Percentiles rank a stretch among this genome's conserved stretches.
phyloP scores from a whole-genome alignment of 2,888 invertebrate genomes.

The Pomacea canaliculata region DNA sequence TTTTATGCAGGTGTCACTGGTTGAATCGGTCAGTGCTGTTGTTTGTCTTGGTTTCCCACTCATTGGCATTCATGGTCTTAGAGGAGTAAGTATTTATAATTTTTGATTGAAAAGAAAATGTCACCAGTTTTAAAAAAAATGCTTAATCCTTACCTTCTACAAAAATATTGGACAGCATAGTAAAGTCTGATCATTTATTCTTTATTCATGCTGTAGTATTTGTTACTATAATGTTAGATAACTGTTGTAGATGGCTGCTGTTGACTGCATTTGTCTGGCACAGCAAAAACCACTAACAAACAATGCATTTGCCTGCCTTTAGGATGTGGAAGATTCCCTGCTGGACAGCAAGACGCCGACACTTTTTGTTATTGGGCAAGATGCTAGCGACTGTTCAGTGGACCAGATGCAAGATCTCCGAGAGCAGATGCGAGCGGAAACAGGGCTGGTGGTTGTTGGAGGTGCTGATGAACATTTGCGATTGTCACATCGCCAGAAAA shows the following conservation, averaged over 20 bases:
- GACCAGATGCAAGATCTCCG: conserved; percentile 84
- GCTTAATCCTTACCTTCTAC: too few species aligned
- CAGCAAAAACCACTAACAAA: too few species aligned
- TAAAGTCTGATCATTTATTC: too few species aligned
- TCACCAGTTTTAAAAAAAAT: too few species aligned
- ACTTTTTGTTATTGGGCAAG: conserved; percentile 84
- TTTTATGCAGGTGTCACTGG: conserved; percentile 75
- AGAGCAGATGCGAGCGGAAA: conserved; percentile 82
- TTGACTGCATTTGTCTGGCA: too few species aligned
- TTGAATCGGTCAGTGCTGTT: conserved; percentile 80
- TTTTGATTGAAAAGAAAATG: too few species aligned
- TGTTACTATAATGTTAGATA: too few species aligned
- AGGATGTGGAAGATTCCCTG: conserved; percentile 81
- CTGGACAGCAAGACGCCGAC: conserved; percentile 81
- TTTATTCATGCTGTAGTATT: too few species aligned
- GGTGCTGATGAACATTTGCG: conserved; percentile 83
- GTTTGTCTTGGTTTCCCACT: conserved; percentile 85
- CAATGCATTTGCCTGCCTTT: conserved; percentile 5
- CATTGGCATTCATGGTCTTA: conserved; percentile 79
- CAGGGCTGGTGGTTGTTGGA: conserved; percentile 82
- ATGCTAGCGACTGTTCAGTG: conserved; percentile 75
- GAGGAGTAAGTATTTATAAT: conserved; percentile 73
- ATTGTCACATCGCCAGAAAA: conserved; percentile 79
- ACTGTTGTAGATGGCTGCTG: too few species aligned
- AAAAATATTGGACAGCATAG: too few species aligned